Evolutionary conservation across 2,797 vertebrate species (phyloP), one percentile per base, ranked within the genome.

Genomic region (Pipistrellus kuhlii): DNA sequence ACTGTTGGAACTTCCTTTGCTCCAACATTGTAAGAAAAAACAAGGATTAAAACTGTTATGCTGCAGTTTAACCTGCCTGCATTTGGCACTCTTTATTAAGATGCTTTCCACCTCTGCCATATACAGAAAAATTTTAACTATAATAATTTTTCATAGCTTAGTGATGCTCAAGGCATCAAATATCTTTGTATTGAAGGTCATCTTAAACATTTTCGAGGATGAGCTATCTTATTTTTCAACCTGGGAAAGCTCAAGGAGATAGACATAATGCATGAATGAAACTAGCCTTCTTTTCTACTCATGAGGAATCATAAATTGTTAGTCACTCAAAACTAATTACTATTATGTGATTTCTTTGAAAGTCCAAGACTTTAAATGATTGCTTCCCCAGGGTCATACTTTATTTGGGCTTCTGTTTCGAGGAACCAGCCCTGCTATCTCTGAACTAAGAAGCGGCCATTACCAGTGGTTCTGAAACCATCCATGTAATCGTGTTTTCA

Each of bases 71-170:
- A 76, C 23, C 17, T 93, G 30, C 15, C 51, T 91, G 46, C 46
- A n/a, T 4, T 78, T 13, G 38, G 81, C 62, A 23, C 1, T 72
- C 13, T 76, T 83, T 51, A 51, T 51, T 85, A 68, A 75, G 41
- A 68, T 86, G 53, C 17, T 90, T 38, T 85, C 59, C n/a, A 87
- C 1, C n/a, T 89, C 32, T 85, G n/a, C 9, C 55, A 48, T 55
- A 66, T 14, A 59, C 0, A 32, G 62, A 73, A 85, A 57, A 38
- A 5, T 89, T 83, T 78, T 57, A 69, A 71, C 41, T 77, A n/a
- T n/a, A n/a, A n/a, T n/a, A 51, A 82, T 46, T 93, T 93, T 91
- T 90, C 13, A 84, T 77, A 91, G 77, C 15, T 57, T 53, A 62
- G n/a, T 66, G 27, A 85, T 75, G 9, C 32, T 55, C 30, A 73